A percentile compares a stretch with the other conserved stretches of the same genome.
Conservation (phyloP, 2,888 invertebrate species). For the Gonocerus acuteangulatus region DNA sequence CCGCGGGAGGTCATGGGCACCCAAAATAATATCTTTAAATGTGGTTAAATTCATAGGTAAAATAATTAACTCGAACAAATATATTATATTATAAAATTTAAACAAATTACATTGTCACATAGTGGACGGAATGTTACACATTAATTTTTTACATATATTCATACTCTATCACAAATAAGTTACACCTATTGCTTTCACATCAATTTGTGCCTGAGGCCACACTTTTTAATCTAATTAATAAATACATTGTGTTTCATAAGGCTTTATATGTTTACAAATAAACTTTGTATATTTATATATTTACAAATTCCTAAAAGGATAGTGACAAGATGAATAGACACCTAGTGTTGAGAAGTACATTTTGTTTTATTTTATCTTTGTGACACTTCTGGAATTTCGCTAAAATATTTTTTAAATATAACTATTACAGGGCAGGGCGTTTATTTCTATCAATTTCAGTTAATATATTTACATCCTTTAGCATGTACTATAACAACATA, state of each 20-base stretch:
- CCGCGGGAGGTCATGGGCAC: no score
- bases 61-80: conserved; percentile 9
- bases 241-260: conserved; percentile 17
- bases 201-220: conserved; percentile 10
- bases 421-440: no score
- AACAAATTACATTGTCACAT: conserved; percentile 23
- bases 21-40: no score
- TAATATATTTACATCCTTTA: no score
- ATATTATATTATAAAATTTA: conserved; percentile 26
- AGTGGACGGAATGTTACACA: conserved; percentile 20
- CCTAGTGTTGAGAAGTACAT: no score
- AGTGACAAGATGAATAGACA: no score
- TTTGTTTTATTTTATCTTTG: no score
- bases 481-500: no score
- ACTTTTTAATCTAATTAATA: conserved; percentile 19
- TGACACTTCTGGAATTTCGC: no score
- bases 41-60: no score
- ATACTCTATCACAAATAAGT: conserved; percentile 17
- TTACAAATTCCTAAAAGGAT: not conserved
- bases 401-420: no score
- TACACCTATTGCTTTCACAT: conserved; percentile 7
- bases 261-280: not conserved
- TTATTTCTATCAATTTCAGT: no score
- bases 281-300: not conserved
- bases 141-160: not conserved